Base-by-base conservation (phyloP, 1,140 invertebrate genomes). In the Anthonomus grandis region DNA sequence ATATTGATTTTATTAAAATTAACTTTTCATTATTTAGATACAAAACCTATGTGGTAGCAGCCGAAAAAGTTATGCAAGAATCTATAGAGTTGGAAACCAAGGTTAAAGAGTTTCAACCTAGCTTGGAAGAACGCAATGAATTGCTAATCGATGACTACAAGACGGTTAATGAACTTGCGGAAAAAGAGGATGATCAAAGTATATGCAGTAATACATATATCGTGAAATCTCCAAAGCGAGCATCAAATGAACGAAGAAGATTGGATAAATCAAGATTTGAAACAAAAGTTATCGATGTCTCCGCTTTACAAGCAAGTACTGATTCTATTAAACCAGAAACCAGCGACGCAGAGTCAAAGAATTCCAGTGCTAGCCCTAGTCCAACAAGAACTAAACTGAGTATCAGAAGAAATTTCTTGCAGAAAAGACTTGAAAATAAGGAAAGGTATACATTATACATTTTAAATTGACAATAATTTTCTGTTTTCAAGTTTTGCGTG, bases 41-140 rank as follows among this genome's bases (percentile, higher is more conserved):
- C 64, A 85, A 83, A 67, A 91, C 89, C 0, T 90, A 90, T 63
- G 90, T 86, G 0, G 87, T 90, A 27, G 82, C 79, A 12, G 82
- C 82, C 13, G 81, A 79, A 41, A 73, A 75, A 58, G 73, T 76
- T 15, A 71, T 74, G 47, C 67, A 70, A 19, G 63, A 65, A 49
- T 53, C 36, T 25, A 51, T 68, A 70, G 50, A 68, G 65, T 50
- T 56, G 21, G 67, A 55, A 31, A 22, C 21, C 24, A 27, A 60
- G 37, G 15, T 15, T 25, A 25, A 27, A 53, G 27, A 49, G 21
- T 18, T 22, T 47, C 13, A 37, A 22, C 5, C 36, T 41, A 46
- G 8, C 17, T 17, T 39, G 17, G 57, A 60, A 39, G 58, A 48
- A 15, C 23, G 19, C 13, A 27, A n/a, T 4, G 38, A 38, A 10